These are phyloP conservation scores for Cremastinae sp. DNA, from an alignment of 2,888 invertebrate species.

Conservation along the genomic window DNA sequence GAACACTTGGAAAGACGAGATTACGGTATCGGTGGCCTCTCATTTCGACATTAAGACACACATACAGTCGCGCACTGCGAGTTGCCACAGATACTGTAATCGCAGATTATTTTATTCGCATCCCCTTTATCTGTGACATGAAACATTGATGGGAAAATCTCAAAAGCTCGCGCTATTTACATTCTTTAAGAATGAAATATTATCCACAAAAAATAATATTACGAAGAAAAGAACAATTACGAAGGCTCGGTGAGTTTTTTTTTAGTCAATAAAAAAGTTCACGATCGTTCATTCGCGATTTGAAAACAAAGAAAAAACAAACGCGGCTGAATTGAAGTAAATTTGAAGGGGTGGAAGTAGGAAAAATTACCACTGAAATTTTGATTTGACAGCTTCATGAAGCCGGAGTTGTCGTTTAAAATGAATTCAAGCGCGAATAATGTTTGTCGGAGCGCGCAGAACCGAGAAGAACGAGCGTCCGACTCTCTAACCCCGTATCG, in stretches of 20 bases:
- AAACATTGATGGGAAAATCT: background rate
- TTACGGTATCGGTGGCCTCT: constrained; percentile 1
- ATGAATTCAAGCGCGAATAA: background rate
- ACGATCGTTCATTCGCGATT: background rate
- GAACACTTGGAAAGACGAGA: constrained; percentile 18
- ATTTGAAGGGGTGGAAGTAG: no score
- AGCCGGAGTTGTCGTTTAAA: no score
- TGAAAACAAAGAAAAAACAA: no score
- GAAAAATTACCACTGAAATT: no score
- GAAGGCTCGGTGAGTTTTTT: background rate
- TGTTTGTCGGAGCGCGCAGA: constrained; percentile 4
- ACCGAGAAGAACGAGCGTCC: constrained; percentile 65
- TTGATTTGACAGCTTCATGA: no score
- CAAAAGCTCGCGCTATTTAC: background rate
- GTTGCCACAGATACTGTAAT: constrained; percentile 8
- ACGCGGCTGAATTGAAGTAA: no score
- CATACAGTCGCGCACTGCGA: background rate
- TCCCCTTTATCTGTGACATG: background rate
- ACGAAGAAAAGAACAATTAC: no score
- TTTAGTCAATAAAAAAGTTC: background rate
- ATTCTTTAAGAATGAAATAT: background rate
- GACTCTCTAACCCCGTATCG: constrained; percentile 74
- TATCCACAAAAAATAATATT: no score
- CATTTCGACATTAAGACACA: background rate
- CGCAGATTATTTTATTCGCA: background rate